Conservation (phyloP, 2,888 invertebrate species). For the Lordiphosa fenestrarum region DNA sequence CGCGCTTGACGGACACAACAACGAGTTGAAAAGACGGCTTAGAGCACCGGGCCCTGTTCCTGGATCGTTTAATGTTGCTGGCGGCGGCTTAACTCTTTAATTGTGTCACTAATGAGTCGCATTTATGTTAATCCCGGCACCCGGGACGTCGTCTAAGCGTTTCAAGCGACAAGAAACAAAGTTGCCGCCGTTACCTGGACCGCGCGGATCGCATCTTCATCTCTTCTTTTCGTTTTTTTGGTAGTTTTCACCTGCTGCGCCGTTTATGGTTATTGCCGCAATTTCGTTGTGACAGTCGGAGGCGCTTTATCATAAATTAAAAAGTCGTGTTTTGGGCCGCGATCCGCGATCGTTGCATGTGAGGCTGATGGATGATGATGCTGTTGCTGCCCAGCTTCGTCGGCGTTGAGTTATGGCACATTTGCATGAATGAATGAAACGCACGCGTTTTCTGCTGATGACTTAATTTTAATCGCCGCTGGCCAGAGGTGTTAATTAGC, state of each 20-base stretch:
- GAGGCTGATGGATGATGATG: conserved; percentile 57
- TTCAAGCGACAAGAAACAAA: conserved; percentile 38
- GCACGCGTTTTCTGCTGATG: conserved; percentile 47
- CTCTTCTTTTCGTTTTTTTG: conserved; percentile 43
- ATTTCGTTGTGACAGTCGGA: conserved; percentile 74
- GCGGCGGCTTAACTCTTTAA: conserved; percentile 53
- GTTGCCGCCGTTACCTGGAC: conserved; percentile 21
- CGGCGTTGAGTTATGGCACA: conserved; percentile 52
- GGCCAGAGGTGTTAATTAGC: conserved; percentile 69
- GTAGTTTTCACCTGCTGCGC: conserved; percentile 73
- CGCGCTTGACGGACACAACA: conserved; percentile 48
- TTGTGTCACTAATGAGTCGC: conserved; percentile 75
- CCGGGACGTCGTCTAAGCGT: conserved; percentile 58
- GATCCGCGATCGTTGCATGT: conserved; percentile 18
- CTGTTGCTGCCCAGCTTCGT: conserved; percentile 24
- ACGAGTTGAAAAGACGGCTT: neutral
- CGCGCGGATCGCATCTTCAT: conserved; percentile 8
- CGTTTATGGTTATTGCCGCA: conserved; percentile 76
- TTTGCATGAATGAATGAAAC: conserved; percentile 66
- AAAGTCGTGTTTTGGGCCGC: conserved; percentile 61
- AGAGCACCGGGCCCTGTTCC: conserved; percentile 5
- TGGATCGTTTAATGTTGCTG: conserved; percentile 27
- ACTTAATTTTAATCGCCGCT: conserved; percentile 63
- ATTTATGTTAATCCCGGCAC: conserved; percentile 75
- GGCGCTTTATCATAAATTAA: conserved; percentile 76